Percentiles rank a stretch among this genome's conserved stretches.
These are phyloP conservation scores for Philonicus albiceps DNA, from an alignment of 2,888 invertebrate species.

Conservation along the genomic window DNA sequence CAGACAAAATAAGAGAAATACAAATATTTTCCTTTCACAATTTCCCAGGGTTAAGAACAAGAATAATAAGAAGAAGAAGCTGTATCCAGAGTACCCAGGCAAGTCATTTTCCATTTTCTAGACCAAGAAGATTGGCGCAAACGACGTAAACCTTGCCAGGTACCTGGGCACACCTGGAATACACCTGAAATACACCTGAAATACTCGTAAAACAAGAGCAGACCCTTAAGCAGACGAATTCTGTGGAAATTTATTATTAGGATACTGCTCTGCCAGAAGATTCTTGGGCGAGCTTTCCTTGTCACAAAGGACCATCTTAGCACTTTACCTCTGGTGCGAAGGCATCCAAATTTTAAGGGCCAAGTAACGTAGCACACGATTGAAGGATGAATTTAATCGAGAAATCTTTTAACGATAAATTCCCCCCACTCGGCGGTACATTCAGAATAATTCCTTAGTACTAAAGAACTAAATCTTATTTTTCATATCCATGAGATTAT, in stretches of 20 bases:
- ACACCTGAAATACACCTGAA: background rate
- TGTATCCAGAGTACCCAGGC: background rate
- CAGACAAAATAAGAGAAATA: conserved; percentile 17
- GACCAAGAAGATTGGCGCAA: background rate
- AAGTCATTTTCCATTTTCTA: background rate
- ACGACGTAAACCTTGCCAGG: background rate
- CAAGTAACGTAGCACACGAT: background rate
- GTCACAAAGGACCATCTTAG: background rate
- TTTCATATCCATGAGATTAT: no score
- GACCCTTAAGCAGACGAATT: conserved; percentile 17
- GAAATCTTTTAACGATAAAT: conserved; percentile 1
- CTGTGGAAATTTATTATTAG: conserved; percentile 13
- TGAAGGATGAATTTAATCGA: background rate
- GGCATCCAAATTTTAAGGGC: background rate
- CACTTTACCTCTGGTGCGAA: background rate
- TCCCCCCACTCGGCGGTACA: background rate
- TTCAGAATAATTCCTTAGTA: background rate
- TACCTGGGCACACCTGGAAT: background rate
- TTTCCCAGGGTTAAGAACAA: background rate
- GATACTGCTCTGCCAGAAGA: background rate
- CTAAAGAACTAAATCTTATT: background rate
- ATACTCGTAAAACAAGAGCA: background rate
- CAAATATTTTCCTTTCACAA: conserved; percentile 34
- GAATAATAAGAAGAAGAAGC: background rate
- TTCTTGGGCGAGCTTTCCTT: background rate